Evolutionary conservation across 2,113 vertebrate species (phyloP).

Genomic region (Oncorhynchus gorbuscha): DNA sequence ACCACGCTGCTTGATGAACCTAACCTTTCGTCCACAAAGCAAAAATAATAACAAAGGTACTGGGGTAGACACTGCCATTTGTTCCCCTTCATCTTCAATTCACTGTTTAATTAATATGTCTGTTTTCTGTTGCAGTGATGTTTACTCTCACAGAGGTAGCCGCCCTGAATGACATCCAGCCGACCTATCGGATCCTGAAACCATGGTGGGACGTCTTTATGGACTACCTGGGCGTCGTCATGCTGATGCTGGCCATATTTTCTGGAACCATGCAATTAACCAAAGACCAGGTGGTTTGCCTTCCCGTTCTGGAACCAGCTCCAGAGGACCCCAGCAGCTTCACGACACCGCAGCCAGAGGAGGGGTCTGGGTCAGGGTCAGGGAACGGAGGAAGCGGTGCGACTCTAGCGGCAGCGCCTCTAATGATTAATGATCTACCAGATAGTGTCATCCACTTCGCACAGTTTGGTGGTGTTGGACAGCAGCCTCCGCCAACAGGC

Average conservation of each 20-base stretch:
- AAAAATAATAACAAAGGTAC: too few relatives aligned
- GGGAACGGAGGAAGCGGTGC: conserved; percentile 66
- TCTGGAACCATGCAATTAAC: conserved; percentile 98
- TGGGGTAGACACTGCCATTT: not conserved
- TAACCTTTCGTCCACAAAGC: too few relatives aligned
- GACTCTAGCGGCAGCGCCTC: conserved; percentile 70
- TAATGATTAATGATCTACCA: conserved; percentile 72
- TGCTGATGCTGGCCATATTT: conserved; percentile 99
- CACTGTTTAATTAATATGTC: not conserved
- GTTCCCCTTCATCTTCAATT: not conserved
- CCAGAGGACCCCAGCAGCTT: conserved; percentile 57
- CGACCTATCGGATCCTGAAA: conserved; percentile 96
- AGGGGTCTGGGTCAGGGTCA: conserved; percentile 38
- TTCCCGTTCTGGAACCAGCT: conserved; percentile 83
- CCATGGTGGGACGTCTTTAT: conserved; percentile 99
- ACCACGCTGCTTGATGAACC: too few relatives aligned
- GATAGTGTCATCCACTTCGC: conserved; percentile 69
- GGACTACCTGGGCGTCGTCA: conserved; percentile 96
- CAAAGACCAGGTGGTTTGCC: conserved; percentile 97
- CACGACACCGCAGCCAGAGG: conserved; percentile 44
- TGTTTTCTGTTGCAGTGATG: conserved; percentile 86
- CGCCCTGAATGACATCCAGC: conserved; percentile 96
- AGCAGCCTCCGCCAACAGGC: conserved; percentile 78
- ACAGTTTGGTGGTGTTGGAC: conserved; percentile 64
- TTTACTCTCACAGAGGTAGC: conserved; percentile 99